Base-by-base conservation (phyloP, 1,140 invertebrate genomes). In the Lysiphlebus fabarum region DNA sequence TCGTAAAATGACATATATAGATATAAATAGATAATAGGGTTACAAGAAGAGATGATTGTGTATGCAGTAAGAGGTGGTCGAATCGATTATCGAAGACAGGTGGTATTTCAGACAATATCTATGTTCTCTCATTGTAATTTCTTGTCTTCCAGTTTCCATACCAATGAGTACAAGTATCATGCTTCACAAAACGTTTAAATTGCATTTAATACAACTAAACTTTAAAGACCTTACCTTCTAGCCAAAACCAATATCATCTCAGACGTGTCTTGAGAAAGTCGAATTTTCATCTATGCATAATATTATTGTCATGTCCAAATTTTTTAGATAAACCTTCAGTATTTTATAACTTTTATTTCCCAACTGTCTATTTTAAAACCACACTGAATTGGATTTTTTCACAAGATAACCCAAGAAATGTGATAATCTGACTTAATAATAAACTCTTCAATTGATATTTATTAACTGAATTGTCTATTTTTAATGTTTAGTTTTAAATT, bases 131-230 rank as follows among this genome's bases (percentile, higher is more conserved):
- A 71, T 72, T 72, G 72, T 72, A 74, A 71, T 72, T 71, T 68
- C 70, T 74, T 72, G 66, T 62, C 67, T 63, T 65, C 69, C 72
- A 67, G 70, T 74, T 74, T 72, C 69, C 70, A 74, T 74, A 71
- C 69, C 72, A 74, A 72, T 69, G 68, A 71, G 62, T 26, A 26
- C 61, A 60, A 58, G 49, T 37, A 38, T 51, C 47, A 37, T 41
- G 11, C 12, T 42, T 36, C 6, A 33, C 26, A 36, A 42, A 57
- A 43, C 48, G 34, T 55, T 58, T 44, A 59, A 56, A 58, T 57
- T 54, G 53, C 55, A 58, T 61, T 56, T 61, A 44, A 53, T 56
- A 36, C 43, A 45, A 53, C 51, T 37, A 56, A 56, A 42, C 56
- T 36, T 38, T 5, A 11, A 49, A n/a, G 37, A 37, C 41, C 53